A percentile compares a stretch with the other conserved stretches of the same genome.
Evolutionary conservation across 2,113 vertebrate species (phyloP).

Genomic region (Sisor rabdophorus): DNA sequence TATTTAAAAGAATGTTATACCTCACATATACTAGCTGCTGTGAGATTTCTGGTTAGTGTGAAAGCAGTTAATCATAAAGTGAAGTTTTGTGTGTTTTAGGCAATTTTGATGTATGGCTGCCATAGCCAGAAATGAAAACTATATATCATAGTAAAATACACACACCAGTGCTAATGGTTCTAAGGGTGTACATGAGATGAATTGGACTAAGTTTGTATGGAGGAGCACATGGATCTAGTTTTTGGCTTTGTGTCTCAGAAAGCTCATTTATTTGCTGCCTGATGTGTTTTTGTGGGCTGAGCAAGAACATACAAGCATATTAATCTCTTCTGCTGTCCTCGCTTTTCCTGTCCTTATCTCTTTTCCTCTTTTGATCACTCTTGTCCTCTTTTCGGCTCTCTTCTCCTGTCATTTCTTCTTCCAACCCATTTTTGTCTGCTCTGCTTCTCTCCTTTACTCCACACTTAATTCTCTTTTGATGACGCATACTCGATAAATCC

Average conservation of each 20-base stretch:
- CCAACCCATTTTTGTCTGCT: too few species aligned
- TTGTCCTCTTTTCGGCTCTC: background rate
- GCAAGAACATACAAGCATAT: background rate
- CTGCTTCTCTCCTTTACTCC: conserved; percentile 29
- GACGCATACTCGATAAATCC: conserved; percentile 89
- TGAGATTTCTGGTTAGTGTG: background rate
- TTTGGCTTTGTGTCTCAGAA: conserved; percentile 1
- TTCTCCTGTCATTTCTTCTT: background rate
- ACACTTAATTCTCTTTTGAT: conserved; percentile 80
- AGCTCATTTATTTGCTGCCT: background rate
- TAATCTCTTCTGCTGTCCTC: background rate
- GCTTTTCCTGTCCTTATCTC: background rate
- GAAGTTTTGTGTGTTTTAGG: conserved; percentile 63
- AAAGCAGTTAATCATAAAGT: conserved; percentile 72
- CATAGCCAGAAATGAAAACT: conserved; percentile 69
- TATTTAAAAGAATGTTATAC: background rate
- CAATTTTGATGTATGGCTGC: conserved; percentile 80
- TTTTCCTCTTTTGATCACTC: too few species aligned
- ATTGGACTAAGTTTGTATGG: conserved; percentile 48
- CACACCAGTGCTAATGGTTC: conserved; percentile 70
- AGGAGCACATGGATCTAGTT: conserved; percentile 11
- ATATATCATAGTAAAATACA: conserved; percentile 82
- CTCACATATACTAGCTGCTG: background rate
- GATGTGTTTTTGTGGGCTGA: conserved; percentile 12
- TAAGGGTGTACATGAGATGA: conserved; percentile 76